Percentiles rank a stretch among this genome's conserved stretches.
Conservation (phyloP, 2,888 invertebrate species). For the Thecocarcelia acutangulata region DNA sequence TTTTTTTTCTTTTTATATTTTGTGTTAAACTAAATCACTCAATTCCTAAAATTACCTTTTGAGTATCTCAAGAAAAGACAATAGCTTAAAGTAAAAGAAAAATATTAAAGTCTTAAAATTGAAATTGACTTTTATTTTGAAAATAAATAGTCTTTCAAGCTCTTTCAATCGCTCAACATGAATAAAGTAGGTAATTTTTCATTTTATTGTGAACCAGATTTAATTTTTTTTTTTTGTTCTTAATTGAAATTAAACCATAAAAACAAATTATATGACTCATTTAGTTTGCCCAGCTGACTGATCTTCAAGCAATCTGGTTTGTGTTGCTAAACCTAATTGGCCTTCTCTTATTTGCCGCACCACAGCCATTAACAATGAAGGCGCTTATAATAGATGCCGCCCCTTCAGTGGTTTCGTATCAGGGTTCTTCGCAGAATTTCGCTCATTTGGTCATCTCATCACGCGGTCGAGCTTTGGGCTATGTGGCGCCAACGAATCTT, state of each 20-base stretch:
- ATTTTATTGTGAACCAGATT: neutral
- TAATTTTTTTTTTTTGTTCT: too few species aligned
- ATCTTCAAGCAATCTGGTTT: neutral
- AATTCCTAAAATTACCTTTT: slow-evolving; percentile 59
- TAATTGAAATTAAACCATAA: slow-evolving; percentile 12
- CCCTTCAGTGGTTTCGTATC: slow-evolving; percentile 77
- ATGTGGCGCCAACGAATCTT: slow-evolving; percentile 77
- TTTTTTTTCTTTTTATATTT: slow-evolving; percentile 38
- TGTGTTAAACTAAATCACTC: slow-evolving; percentile 62
- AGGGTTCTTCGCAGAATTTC: slow-evolving; percentile 77
- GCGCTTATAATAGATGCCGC: slow-evolving; percentile 75
- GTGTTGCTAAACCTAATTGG: slow-evolving; percentile 34
- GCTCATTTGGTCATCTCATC: slow-evolving; percentile 78
- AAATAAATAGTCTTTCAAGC: slow-evolving; percentile 56
- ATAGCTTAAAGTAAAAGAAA: slow-evolving; percentile 36
- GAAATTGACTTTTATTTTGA: slow-evolving; percentile 53
- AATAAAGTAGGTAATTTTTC: slow-evolving; percentile 53
- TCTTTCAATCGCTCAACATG: slow-evolving; percentile 66
- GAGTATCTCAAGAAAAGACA: slow-evolving; percentile 52
- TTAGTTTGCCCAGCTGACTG: slow-evolving; percentile 9
- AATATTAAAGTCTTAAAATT: slow-evolving; percentile 30
- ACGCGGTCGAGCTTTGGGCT: slow-evolving; percentile 77
- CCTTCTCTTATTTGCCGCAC: neutral
- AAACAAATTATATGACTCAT: slow-evolving; percentile 1
- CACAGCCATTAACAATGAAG: slow-evolving; percentile 49